Conservation (phyloP, 2,113 vertebrate species). For the Orientallactaga bullata region DNA sequence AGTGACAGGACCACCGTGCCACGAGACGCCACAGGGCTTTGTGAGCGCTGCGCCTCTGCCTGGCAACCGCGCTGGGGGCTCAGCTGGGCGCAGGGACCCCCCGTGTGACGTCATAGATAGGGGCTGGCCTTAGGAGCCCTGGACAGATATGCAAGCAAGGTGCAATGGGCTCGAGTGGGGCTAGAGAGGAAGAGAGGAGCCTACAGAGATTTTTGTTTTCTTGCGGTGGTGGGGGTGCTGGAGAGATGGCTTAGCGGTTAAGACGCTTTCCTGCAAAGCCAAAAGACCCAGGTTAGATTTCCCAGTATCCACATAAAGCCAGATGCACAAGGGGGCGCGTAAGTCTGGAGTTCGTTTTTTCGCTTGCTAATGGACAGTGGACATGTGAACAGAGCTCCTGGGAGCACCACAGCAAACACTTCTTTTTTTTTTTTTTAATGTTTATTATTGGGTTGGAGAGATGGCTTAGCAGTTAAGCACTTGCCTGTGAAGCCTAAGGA, state of each 20-base stretch:
- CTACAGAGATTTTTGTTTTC: neutral
- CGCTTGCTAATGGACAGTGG: neutral
- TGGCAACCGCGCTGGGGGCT: constrained; percentile 43
- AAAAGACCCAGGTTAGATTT: too few relatives aligned
- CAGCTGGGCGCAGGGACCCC: neutral
- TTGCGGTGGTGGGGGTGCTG: neutral
- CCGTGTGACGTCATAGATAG: constrained; percentile 53
- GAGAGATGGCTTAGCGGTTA: too few relatives aligned
- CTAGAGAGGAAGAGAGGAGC: neutral
- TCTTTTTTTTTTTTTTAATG: neutral
- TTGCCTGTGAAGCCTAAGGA: too few relatives aligned
- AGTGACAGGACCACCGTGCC: neutral
- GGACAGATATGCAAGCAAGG: neutral
- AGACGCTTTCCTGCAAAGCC: too few relatives aligned
- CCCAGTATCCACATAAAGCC: too few relatives aligned
- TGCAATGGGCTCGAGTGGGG: neutral
- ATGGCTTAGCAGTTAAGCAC: too few relatives aligned
- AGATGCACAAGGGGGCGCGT: too few relatives aligned
- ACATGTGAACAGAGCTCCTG: neutral
- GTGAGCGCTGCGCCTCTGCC: constrained; percentile 33
- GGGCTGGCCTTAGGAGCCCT: neutral
- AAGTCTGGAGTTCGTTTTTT: too few relatives aligned
- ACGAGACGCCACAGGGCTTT: constrained; percentile 24
- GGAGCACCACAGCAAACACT: neutral
- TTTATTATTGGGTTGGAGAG: too few relatives aligned